These are phyloP conservation scores for Carollia perspicillata DNA, from an alignment of 2,113 vertebrate species.

Conservation along the genomic window DNA sequence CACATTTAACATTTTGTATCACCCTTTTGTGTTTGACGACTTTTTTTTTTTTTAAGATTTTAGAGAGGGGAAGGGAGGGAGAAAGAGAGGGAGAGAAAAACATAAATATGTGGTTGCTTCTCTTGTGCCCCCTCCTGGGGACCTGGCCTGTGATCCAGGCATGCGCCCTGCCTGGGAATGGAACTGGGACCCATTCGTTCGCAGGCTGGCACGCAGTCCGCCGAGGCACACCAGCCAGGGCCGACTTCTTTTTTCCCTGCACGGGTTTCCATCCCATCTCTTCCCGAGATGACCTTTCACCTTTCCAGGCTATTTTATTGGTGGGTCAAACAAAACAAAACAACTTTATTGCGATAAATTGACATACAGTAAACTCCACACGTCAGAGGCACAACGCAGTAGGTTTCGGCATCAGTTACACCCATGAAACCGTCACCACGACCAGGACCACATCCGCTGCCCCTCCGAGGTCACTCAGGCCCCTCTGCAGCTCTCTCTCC, in stretches of 20 bases:
- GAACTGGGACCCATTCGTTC: no score
- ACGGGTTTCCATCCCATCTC: background rate
- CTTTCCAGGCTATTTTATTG: background rate
- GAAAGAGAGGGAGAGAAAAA: no score
- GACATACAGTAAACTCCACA: background rate
- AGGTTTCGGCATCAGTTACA: background rate
- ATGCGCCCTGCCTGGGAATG: no score
- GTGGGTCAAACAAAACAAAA: background rate
- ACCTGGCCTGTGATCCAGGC: no score
- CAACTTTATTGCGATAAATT: background rate
- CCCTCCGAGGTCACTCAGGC: background rate
- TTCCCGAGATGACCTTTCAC: background rate
- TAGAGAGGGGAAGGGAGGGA: no score
- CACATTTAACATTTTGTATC: background rate
- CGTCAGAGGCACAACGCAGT: background rate
- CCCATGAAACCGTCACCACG: background rate
- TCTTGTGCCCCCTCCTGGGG: no score
- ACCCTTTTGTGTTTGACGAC: background rate
- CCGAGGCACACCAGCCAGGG: no score
- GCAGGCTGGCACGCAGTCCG: no score
- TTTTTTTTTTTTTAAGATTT: background rate
- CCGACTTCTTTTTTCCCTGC: background rate
- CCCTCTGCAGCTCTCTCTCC: background rate
- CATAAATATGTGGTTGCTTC: no score
- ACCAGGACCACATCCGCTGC: background rate